A percentile compares a stretch with the other conserved stretches of the same genome.
Conservation (phyloP, 2,888 invertebrate species). For the Drosophila fulvimacula region DNA sequence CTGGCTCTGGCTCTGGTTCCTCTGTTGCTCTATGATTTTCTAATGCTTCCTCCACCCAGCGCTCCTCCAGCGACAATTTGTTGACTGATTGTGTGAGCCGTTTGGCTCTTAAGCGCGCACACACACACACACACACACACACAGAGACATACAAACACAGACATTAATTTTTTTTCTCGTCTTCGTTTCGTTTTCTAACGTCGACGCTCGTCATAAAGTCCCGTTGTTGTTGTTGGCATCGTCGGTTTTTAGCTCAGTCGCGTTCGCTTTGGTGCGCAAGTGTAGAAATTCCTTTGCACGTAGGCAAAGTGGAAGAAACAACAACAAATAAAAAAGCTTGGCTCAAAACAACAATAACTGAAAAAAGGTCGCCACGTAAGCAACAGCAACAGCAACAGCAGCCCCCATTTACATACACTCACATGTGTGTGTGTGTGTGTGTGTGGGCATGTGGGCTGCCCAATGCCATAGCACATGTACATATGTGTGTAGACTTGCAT, state of each 20-base stretch:
- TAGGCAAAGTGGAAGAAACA: slow-evolving; percentile 54
- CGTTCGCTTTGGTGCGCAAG: slow-evolving; percentile 66
- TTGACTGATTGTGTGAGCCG: slow-evolving; percentile 57
- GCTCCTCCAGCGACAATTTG: slow-evolving; percentile 62
- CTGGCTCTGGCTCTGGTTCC: slow-evolving; percentile 60
- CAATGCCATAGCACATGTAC: slow-evolving; percentile 59
- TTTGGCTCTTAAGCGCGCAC: slow-evolving; percentile 35
- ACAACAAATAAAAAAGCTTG: slow-evolving; percentile 55
- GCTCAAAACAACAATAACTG: slow-evolving; percentile 41
- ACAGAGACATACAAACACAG: slow-evolving; percentile 19
- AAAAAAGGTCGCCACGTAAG: slow-evolving; percentile 68
- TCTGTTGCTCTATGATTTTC: slow-evolving; percentile 68
- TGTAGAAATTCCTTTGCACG: slow-evolving; percentile 78
- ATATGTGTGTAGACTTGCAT: slow-evolving; percentile 14
- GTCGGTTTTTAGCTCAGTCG: slow-evolving; percentile 53
- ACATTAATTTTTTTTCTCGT: slow-evolving; percentile 51
- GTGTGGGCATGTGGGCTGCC: slow-evolving; percentile 57
- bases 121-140: slow-evolving; percentile 21
- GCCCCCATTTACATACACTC: slow-evolving; percentile 16
- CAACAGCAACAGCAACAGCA: slow-evolving; percentile 48
- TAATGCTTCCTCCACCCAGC: slow-evolving; percentile 63
- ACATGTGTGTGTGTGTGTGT: slow-evolving; percentile 36
- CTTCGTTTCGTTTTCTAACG: slow-evolving; percentile 75
- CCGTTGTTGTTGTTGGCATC: slow-evolving; percentile 68
- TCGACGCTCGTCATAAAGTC: slow-evolving; percentile 74